Evolutionary conservation across 2,888 invertebrate species (phyloP), one percentile per base, ranked within the genome.

Genomic region (Cephus spinipes): DNA sequence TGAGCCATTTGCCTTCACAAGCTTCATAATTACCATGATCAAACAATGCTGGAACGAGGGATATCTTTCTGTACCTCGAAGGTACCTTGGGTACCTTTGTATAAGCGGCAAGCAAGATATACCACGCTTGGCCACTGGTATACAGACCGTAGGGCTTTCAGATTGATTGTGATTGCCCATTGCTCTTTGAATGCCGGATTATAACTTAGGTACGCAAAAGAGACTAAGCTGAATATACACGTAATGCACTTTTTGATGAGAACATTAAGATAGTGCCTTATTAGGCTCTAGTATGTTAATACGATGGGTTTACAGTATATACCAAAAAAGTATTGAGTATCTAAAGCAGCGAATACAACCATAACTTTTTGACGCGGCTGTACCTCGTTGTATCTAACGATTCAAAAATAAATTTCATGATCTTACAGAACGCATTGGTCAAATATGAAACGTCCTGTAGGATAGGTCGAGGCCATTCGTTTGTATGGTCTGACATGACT

Each of bases 21-120:
- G 81, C 81, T 80, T 84, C 83, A 87, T 87, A 89, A 90, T 90
- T 89, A 89, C 87, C 87, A 83, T 87, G 87, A 86, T 87, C 88
- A 87, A 89, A 89, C 88, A 89, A 89, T 88, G 85, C 85, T 83
- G 81, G 23, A 55, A 55, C 23, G 55, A 23, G 23, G 55, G 55
- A 55, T 55, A 55, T 55, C 55, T 23, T 55, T 9, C 3, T 55
- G 55, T 55, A 55, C 55, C 55, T 55, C 23, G 23, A 55, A 55
- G 55, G 55, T 55, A 55, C 55, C 55, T 55, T 55, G 55, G 55
- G 55, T 23, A 55, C 55, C 55, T 55, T 55, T 55, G 55, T 23
- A 2, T 55, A 23, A 55, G 55, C 23, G 55, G 23, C 55, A 23
- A 23, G 55, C 23, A 55, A 55, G 55, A 55, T 55, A 15, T 55